These are phyloP conservation scores for Gymnogyps californianus DNA, from an alignment of 2,113 vertebrate genomes.

Conservation along the genomic window DNA sequence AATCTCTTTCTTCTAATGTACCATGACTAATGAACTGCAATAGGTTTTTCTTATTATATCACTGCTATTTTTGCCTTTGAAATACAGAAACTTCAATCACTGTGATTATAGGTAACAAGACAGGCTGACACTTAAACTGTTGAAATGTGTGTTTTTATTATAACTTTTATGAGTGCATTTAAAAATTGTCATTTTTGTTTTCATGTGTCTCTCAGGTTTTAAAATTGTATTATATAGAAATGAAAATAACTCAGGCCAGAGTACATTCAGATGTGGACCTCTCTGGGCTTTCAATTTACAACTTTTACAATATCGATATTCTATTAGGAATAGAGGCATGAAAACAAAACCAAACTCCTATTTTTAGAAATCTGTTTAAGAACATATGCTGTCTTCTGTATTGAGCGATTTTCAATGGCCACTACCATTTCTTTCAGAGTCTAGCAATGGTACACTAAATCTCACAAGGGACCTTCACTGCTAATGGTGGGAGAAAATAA, in stretches of 20 bases:
- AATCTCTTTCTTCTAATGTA: conserved; percentile 22
- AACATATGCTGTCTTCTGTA: not conserved
- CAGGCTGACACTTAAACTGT: conserved; percentile 52
- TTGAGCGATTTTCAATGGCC: not conserved
- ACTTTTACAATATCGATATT: not conserved
- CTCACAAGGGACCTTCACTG: not conserved
- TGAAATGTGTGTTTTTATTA: conserved; percentile 49
- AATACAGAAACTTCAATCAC: conserved; percentile 57
- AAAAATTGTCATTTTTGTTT: conserved; percentile 43
- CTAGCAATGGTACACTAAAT: not conserved
- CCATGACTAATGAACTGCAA: conserved; percentile 40
- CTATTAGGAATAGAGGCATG: not conserved
- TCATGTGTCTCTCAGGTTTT: conserved; percentile 38
- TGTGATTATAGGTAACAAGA: conserved; percentile 62
- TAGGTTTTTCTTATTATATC: conserved; percentile 21
- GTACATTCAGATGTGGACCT: not conserved
- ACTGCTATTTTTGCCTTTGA: conserved; percentile 59
- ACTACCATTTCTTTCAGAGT: not conserved
- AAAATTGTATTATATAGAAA: conserved; percentile 12
- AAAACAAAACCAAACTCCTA: not conserved
- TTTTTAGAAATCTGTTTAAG: not conserved
- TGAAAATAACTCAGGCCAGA: not conserved
- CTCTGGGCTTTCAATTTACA: not conserved
- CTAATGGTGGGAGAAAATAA: not conserved
- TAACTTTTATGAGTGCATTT: conserved; percentile 38